Evolutionary conservation across 2,113 vertebrate species (phyloP).

Genomic region (Phrynosoma blainvillii): DNA sequence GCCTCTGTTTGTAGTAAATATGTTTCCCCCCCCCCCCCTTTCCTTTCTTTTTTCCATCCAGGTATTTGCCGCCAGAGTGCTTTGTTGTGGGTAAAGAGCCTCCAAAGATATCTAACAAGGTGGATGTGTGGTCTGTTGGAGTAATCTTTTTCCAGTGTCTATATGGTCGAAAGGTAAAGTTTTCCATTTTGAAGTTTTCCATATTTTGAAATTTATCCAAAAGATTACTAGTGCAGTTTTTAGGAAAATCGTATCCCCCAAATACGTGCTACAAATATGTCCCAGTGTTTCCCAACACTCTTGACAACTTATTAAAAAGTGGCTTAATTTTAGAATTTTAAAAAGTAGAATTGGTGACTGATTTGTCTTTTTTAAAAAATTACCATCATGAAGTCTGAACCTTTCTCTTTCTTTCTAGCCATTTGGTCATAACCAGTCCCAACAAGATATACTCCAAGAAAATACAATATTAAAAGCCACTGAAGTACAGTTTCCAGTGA

Average conservation of each 20-base stretch:
- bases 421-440: slow-evolving; percentile 99
- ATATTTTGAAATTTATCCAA: background rate
- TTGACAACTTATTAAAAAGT: background rate
- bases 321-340: background rate
- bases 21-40: background rate
- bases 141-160: slow-evolving; percentile 99
- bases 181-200: background rate
- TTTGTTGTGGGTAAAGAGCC: slow-evolving; percentile 99
- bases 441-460: slow-evolving; percentile 99
- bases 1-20: background rate
- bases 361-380: background rate
- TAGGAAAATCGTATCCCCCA: background rate
- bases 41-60: slow-evolving; percentile 52
- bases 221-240: background rate
- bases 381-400: background rate
- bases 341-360: background rate
- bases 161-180: slow-evolving; percentile 93
- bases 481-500: slow-evolving; percentile 97
- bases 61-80: slow-evolving; percentile 98
- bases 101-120: slow-evolving; percentile 99
- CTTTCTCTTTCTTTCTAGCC: slow-evolving; percentile 79
- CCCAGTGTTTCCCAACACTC: background rate
- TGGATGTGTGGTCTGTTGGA: slow-evolving; percentile 98
- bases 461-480: slow-evolving; percentile 99
- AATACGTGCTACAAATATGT: no score